Evolutionary conservation across 2,888 invertebrate species (phyloP).

Genomic region (Cheilosia soror): DNA sequence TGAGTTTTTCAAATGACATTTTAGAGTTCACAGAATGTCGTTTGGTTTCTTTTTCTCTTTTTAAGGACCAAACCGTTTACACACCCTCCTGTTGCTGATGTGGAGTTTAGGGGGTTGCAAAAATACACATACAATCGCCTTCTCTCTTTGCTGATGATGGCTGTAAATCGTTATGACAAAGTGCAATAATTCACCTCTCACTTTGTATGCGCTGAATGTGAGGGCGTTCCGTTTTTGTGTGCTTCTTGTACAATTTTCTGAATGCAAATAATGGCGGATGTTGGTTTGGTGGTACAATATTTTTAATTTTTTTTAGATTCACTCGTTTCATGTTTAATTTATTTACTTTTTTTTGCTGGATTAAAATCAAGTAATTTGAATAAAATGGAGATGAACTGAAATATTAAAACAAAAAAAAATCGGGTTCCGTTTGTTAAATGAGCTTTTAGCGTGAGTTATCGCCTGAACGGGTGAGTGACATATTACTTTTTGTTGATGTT

Average conservation of each 20-base stretch:
- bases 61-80: neutral
- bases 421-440: slow-evolving; percentile 23
- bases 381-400: slow-evolving; percentile 57
- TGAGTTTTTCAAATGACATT: slow-evolving; percentile 29
- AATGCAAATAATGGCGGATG: slow-evolving; percentile 36
- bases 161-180: slow-evolving; percentile 60
- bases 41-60: neutral
- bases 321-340: slow-evolving; percentile 39
- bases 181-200: slow-evolving; percentile 61
- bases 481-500: neutral
- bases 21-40: slow-evolving; percentile 39
- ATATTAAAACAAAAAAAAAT: slow-evolving; percentile 11
- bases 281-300: neutral
- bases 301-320: slow-evolving; percentile 15
- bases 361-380: slow-evolving; percentile 48
- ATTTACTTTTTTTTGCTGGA: neutral
- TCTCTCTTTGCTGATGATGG: slow-evolving; percentile 16
- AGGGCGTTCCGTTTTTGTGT: slow-evolving; percentile 34
- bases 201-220: slow-evolving; percentile 50
- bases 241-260: slow-evolving; percentile 10
- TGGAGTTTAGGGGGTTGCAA: neutral
- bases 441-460: slow-evolving; percentile 58
- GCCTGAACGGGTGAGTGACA: slow-evolving; percentile 23
- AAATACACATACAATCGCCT: slow-evolving; percentile 3
- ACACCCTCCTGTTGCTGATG: slow-evolving; percentile 41